phyloP scores from a whole-genome alignment of 2,888 invertebrate genomes.

The Phymatocera aterrima region DNA sequence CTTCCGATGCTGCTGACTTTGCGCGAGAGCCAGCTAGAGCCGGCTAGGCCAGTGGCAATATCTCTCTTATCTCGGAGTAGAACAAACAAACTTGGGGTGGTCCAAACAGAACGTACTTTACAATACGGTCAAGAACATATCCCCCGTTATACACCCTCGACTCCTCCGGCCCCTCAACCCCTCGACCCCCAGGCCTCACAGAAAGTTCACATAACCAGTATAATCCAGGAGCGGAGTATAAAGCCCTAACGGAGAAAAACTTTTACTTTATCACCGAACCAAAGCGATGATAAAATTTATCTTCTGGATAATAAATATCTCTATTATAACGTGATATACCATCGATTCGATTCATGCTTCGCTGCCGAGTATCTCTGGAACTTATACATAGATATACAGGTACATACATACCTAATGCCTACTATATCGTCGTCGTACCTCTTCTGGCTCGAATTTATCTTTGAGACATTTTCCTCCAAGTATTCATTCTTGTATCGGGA shows the following conservation, averaged over 20 bases:
- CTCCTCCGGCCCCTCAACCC: too few species aligned
- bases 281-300: slow-evolving; percentile 54
- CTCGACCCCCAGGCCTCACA: neutral
- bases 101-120: slow-evolving; percentile 52
- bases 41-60: slow-evolving; percentile 52
- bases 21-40: too few species aligned
- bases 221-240: slow-evolving; percentile 28
- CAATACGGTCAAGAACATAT: slow-evolving; percentile 57
- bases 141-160: slow-evolving; percentile 25
- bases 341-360: slow-evolving; percentile 24
- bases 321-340: slow-evolving; percentile 46
- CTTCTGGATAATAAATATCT: slow-evolving; percentile 42
- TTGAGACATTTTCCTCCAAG: neutral
- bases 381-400: slow-evolving; percentile 12
- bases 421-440: neutral
- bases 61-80: slow-evolving; percentile 63
- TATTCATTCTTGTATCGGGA: neutral
- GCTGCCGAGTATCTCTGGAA: slow-evolving; percentile 25
- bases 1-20: slow-evolving; percentile 59
- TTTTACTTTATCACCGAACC: slow-evolving; percentile 49
- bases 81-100: slow-evolving; percentile 63
- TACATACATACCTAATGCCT: neutral
- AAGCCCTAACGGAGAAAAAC: slow-evolving; percentile 38
- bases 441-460: neutral
- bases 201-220: slow-evolving; percentile 39